These are phyloP conservation scores for Phytoseiulus persimilis DNA, from an alignment of 2,888 invertebrate genomes.

Conservation along the genomic window DNA sequence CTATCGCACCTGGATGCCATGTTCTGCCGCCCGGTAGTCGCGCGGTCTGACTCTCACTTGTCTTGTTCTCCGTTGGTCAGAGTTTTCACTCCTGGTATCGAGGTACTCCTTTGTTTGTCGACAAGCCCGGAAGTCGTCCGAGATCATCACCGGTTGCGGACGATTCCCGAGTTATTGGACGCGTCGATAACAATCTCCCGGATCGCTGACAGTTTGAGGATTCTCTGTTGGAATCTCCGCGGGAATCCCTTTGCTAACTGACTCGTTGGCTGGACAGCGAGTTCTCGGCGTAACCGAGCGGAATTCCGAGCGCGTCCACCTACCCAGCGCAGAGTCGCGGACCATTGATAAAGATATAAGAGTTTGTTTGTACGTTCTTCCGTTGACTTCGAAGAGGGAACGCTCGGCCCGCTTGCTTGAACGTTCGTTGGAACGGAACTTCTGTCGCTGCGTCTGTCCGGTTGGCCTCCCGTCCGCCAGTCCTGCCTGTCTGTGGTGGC, in stretches of 20 bases:
- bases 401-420: not conserved
- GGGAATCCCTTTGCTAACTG: not conserved
- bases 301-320: not conserved
- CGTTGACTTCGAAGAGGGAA: not conserved
- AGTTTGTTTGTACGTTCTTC: not conserved
- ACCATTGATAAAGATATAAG: constrained; percentile 5
- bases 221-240: not conserved
- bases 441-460: not conserved
- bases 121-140: too few species aligned
- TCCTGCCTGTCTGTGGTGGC: not conserved
- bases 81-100: too few species aligned
- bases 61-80: too few species aligned
- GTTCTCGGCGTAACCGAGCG: not conserved
- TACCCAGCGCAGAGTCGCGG: not conserved
- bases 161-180: not conserved
- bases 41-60: too few species aligned
- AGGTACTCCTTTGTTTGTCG: too few species aligned
- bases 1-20: too few species aligned
- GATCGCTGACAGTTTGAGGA: not conserved
- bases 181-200: not conserved
- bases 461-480: not conserved
- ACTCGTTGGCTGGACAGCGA: not conserved
- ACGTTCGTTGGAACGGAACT: not conserved
- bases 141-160: not conserved
- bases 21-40: too few species aligned